A percentile compares a stretch with the other conserved stretches of the same genome.
Conservation (phyloP, 2,888 invertebrate species). For the Leistus spinibarbis region DNA sequence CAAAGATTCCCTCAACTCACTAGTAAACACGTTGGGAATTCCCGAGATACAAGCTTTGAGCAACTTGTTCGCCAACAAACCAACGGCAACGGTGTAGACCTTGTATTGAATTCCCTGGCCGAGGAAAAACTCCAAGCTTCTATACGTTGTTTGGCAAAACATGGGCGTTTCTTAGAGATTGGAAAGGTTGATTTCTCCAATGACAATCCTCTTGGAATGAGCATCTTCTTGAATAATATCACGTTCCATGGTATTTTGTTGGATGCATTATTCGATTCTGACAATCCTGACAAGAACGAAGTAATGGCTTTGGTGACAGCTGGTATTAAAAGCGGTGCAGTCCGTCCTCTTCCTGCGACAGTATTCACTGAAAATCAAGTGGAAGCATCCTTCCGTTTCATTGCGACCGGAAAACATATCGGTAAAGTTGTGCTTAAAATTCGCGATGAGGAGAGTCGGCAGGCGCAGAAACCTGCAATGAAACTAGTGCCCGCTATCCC, state of each 20-base stretch:
- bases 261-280: conserved; percentile 87
- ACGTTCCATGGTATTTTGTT: conserved; percentile 97
- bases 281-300: conserved; percentile 71
- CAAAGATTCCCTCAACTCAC: conserved; percentile 83
- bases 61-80: conserved; percentile 85
- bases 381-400: conserved; percentile 91
- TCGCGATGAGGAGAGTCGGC: conserved; percentile 74
- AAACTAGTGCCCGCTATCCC: conserved; percentile 81
- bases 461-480: conserved; percentile 57
- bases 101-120: conserved; percentile 95
- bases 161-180: conserved; percentile 96
- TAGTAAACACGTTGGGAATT: conserved; percentile 85
- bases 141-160: conserved; percentile 86
- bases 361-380: conserved; percentile 86
- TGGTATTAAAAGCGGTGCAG: conserved; percentile 87
- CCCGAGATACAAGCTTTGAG: conserved; percentile 91
- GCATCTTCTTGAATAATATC: conserved; percentile 92
- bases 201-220: conserved; percentile 91
- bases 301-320: conserved; percentile 80
- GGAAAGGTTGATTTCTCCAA: conserved; percentile 97
- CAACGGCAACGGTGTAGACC: conserved; percentile 88
- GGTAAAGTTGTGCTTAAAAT: conserved; percentile 95
- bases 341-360: conserved; percentile 86
- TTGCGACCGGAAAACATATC: conserved; percentile 97
- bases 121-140: conserved; percentile 95